Evolutionary conservation across 2,888 invertebrate species (phyloP).

Genomic region (Balanococcus diminutus): DNA sequence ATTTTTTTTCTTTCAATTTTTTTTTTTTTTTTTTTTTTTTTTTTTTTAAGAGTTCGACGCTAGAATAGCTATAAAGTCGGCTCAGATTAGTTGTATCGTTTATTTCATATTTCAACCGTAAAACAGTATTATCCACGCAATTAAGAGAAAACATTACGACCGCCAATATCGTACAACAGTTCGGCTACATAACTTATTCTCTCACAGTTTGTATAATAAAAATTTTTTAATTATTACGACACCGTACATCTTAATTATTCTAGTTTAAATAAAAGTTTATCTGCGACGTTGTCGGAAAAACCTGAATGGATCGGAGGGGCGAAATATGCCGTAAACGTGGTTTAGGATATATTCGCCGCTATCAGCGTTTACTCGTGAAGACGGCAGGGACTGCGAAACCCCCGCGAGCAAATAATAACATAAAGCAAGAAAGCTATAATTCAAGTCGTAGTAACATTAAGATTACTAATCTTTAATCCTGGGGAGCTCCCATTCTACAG

Average conservation of each 20-base stretch:
- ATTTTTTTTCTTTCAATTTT: no score
- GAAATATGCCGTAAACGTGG: constrained; percentile 53
- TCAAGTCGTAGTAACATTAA: constrained; percentile 60
- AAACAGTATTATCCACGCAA: constrained; percentile 40
- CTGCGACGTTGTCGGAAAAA: constrained; percentile 53
- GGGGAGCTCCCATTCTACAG: constrained; percentile 57
- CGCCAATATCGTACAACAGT: constrained; percentile 11
- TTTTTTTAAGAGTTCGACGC: not conserved
- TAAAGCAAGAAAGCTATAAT: constrained; percentile 60
- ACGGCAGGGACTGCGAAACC: constrained; percentile 51
- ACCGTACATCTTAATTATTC: constrained; percentile 54
- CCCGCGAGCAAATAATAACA: constrained; percentile 59
- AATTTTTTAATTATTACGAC: constrained; percentile 53
- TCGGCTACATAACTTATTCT: not conserved
- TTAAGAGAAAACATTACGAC: constrained; percentile 33
- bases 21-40: not conserved
- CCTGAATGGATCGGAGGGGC: constrained; percentile 22
- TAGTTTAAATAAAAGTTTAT: constrained; percentile 52
- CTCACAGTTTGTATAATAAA: constrained; percentile 40
- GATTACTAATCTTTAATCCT: constrained; percentile 61
- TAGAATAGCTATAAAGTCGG: constrained; percentile 1
- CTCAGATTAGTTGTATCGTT: constrained; percentile 35
- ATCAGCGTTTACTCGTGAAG: constrained; percentile 41
- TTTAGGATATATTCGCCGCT: constrained; percentile 54
- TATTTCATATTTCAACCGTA: constrained; percentile 29